Evolutionary conservation across 92 coral and sea anemone species (phyloP).

Genomic region (Zoanthus sansibaricus): DNA sequence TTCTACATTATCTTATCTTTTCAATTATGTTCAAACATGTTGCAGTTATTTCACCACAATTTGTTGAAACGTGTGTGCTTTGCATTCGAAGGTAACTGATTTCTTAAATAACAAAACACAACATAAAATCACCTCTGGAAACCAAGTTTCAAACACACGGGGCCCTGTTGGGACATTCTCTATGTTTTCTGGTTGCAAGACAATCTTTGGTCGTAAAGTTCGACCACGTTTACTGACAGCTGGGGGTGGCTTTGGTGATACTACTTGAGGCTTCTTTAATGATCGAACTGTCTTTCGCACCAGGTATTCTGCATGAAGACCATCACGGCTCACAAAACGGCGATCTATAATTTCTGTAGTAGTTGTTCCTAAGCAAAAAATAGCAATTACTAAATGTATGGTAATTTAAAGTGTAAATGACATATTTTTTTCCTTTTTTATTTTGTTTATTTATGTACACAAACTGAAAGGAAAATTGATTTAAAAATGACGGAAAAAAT

Average conservation of each 20-base stretch:
- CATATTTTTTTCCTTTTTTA: no score
- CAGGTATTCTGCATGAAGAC: constrained; percentile 89
- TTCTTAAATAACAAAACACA: not conserved
- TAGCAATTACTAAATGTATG: not conserved
- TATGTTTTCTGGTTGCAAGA: constrained; percentile 73
- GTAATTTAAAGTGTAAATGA: no score
- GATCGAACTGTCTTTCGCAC: constrained; percentile 93
- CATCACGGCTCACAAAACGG: constrained; percentile 86
- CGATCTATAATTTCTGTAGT: constrained; percentile 96
- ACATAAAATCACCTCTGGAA: constrained; percentile 81
- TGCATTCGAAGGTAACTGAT: no score
- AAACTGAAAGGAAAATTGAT: no score
- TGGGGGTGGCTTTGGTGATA: constrained; percentile 84
- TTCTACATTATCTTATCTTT: not conserved
- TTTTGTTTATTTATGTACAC: no score
- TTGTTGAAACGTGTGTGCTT: no score
- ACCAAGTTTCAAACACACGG: constrained; percentile 93
- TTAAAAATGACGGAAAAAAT: no score
- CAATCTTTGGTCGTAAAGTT: constrained; percentile 92
- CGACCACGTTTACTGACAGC: constrained; percentile 97
- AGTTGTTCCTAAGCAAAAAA: constrained; percentile 80
- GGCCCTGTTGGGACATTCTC: constrained; percentile 74
- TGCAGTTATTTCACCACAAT: not conserved
- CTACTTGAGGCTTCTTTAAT: constrained; percentile 76
- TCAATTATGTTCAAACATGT: not conserved